phyloP scores from a whole-genome alignment of 2,113 vertebrate genomes.

The Drymodes brunneopygia region DNA sequence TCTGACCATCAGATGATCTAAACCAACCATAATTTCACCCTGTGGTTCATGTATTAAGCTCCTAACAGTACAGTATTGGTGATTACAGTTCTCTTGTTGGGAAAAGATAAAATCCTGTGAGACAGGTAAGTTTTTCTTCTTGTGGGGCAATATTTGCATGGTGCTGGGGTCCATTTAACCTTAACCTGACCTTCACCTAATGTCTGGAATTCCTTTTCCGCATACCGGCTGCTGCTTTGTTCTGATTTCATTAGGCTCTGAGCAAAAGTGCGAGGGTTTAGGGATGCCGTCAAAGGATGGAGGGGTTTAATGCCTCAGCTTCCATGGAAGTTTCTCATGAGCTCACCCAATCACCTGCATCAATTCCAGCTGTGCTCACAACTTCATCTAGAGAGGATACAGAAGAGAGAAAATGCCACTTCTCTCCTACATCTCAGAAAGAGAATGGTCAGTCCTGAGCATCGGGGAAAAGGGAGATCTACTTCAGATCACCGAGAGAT shows the following conservation, averaged over 20 bases:
- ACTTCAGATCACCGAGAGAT: not conserved
- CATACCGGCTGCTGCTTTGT: not conserved
- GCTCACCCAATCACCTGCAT: not conserved
- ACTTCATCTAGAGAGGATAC: not conserved
- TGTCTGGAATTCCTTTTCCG: not conserved
- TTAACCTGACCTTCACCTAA: not conserved
- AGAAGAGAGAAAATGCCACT: not conserved
- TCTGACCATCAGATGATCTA: not conserved
- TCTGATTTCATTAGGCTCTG: not conserved
- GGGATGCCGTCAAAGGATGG: not conserved
- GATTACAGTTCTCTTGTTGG: not conserved
- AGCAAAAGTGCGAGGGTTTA: not conserved
- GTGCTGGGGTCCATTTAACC: not conserved
- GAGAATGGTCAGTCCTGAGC: not conserved
- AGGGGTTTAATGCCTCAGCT: not conserved
- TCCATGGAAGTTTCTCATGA: not conserved
- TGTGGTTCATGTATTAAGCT: not conserved
- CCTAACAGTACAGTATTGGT: not conserved
- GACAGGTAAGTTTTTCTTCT: not conserved
- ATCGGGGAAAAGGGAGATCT: not conserved
- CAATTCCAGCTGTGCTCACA: conserved; percentile 11
- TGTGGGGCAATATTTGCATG: not conserved
- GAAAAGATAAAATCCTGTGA: not conserved
- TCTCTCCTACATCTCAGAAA: not conserved
- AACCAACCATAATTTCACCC: not conserved